phyloP scores from a whole-genome alignment of 2,113 vertebrate species.

The Phalacrocorax pelagicus region DNA sequence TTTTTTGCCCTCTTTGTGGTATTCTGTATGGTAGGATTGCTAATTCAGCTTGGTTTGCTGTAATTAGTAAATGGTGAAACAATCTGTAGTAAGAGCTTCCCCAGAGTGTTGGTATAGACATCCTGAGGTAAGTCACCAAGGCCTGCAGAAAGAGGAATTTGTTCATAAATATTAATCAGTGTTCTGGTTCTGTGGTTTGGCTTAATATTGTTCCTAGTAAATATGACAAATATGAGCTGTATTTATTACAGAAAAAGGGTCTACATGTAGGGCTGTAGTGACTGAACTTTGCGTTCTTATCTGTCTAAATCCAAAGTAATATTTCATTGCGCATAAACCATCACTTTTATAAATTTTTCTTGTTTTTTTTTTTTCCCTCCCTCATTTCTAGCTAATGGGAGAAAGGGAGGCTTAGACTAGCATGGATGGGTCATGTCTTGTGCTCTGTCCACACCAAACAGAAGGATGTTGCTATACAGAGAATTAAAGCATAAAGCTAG shows the following conservation, averaged over 20 bases:
- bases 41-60: rapidly evolving
- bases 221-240: rapidly evolving
- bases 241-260: neutral
- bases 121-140: neutral
- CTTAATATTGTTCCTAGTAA: neutral
- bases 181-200: neutral
- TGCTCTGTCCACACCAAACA: neutral
- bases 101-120: rapidly evolving
- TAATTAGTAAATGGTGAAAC: neutral
- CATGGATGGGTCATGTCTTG: rapidly evolving
- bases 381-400: neutral
- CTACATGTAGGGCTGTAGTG: neutral
- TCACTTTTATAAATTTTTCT: neutral
- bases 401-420: neutral
- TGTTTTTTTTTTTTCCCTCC: rapidly evolving
- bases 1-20: neutral
- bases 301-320: neutral
- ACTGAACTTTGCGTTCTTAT: neutral
- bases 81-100: neutral
- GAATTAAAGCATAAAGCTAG: neutral
- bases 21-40: rapidly evolving
- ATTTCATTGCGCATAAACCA: rapidly evolving
- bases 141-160: neutral
- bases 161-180: neutral
- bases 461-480: neutral